Conservation (phyloP, 1,140 invertebrate species). For the Copidosoma floridanum region DNA sequence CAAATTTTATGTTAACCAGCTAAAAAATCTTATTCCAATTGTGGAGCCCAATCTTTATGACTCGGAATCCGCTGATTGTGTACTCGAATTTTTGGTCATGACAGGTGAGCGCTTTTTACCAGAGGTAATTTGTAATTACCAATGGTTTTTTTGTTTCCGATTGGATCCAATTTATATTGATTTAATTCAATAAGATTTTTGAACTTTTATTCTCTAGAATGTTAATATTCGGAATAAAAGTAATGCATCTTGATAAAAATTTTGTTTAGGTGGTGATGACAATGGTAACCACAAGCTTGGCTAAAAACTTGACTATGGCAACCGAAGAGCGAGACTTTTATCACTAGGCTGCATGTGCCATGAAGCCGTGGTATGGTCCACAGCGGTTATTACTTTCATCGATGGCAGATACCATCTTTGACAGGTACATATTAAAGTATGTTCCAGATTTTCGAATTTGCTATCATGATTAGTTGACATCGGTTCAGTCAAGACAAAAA, state of each 20-base stretch:
- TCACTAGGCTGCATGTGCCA: constrained; percentile 92
- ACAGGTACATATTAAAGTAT: too few relatives aligned
- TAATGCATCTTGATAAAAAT: too few relatives aligned
- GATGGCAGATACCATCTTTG: constrained; percentile 98
- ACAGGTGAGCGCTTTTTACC: constrained; percentile 87
- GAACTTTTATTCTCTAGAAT: too few relatives aligned
- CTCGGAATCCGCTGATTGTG: constrained; percentile 96
- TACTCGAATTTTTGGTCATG: constrained; percentile 94
- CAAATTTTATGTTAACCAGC: constrained; percentile 71
- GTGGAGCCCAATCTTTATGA: constrained; percentile 97
- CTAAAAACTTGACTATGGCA: constrained; percentile 91
- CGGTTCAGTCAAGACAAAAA: too few relatives aligned
- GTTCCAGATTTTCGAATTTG: too few relatives aligned
- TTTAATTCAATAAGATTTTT: constrained; percentile 12
- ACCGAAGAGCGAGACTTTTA: constrained; percentile 94
- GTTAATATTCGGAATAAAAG: too few relatives aligned
- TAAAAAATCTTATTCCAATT: constrained; percentile 92
- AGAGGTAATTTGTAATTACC: too few relatives aligned
- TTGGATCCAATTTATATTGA: constrained; percentile 45
- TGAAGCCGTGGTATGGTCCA: constrained; percentile 99
- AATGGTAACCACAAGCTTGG: constrained; percentile 99
- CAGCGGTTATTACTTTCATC: constrained; percentile 95
- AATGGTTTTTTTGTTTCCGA: constrained; percentile 42
- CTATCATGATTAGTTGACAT: too few relatives aligned
- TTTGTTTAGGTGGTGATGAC: constrained; percentile 86